phyloP scores from a whole-genome alignment of 2,888 invertebrate genomes.

The Andrena fulva region DNA sequence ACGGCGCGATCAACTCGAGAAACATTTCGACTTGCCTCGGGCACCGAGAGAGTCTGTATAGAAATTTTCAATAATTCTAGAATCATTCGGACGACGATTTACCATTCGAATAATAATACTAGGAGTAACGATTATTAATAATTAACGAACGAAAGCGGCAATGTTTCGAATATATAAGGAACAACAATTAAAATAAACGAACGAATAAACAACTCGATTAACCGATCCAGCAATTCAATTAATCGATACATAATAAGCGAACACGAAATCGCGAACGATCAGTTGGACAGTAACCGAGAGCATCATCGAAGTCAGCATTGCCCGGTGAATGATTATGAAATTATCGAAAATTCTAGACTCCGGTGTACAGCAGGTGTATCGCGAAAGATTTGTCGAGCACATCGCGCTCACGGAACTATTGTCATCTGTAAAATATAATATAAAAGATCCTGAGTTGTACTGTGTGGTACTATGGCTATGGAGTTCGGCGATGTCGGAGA shows the following conservation, averaged over 20 bases:
- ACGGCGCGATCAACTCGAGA: slow-evolving; percentile 56
- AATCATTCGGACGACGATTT: slow-evolving; percentile 44
- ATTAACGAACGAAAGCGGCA: not conserved
- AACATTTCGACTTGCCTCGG: slow-evolving; percentile 34
- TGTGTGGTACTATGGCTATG: slow-evolving; percentile 85
- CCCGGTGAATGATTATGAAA: slow-evolving; percentile 16
- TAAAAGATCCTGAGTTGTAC: slow-evolving; percentile 85
- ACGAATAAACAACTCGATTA: not conserved
- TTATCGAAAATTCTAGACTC: slow-evolving; percentile 41
- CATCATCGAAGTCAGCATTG: not conserved
- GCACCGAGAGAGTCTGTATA: slow-evolving; percentile 9
- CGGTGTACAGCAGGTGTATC: slow-evolving; percentile 36
- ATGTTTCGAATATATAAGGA: not conserved
- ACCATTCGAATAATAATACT: slow-evolving; percentile 45
- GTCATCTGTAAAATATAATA: slow-evolving; percentile 85
- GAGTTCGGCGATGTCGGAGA: slow-evolving; percentile 79
- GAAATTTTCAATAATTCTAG: slow-evolving; percentile 32
- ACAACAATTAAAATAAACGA: not conserved
- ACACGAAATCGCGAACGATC: not conserved
- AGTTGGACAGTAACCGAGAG: not conserved
- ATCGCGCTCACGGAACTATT: slow-evolving; percentile 84
- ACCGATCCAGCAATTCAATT: not conserved
- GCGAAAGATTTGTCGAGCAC: slow-evolving; percentile 54
- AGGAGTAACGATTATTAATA: not conserved
- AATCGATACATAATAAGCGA: not conserved